Evolutionary conservation across 2,113 vertebrate genomes (phyloP).

Genomic region (Hyaena hyaena): DNA sequence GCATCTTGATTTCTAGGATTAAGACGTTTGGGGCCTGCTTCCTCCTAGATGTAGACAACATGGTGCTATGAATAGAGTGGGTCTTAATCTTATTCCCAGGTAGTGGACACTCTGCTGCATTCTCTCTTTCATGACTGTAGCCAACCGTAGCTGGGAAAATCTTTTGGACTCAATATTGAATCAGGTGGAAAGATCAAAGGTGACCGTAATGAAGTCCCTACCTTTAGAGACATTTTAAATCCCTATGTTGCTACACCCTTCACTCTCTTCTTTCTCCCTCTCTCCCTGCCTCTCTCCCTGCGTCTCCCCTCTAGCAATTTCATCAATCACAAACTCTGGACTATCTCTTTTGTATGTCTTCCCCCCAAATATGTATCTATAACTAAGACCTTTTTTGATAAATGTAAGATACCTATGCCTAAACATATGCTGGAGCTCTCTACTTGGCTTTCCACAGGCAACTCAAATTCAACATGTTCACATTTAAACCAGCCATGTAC

Average conservation of each 20-base stretch:
- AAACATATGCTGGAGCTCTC: neutral
- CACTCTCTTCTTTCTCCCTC: no score
- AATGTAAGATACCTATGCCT: neutral
- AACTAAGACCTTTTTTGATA: neutral
- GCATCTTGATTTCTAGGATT: neutral
- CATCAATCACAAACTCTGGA: neutral
- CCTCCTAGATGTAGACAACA: neutral
- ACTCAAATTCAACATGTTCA: neutral
- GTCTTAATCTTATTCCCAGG: neutral
- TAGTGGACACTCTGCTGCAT: no score
- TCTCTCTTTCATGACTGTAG: neutral
- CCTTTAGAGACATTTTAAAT: neutral
- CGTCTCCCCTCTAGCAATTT: neutral
- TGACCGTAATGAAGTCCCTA: rapidly evolving
- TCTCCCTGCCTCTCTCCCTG: no score
- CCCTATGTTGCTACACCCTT: neutral
- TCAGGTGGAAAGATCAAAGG: neutral
- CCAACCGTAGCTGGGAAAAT: neutral
- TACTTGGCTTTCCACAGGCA: neutral
- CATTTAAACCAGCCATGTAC: neutral
- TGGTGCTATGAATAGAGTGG: neutral
- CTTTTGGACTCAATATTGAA: neutral
- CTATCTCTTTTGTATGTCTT: neutral
- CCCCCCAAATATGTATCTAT: neutral
- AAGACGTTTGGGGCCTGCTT: neutral